These are phyloP conservation scores for Pachycephala philippinensis DNA, from an alignment of 2,113 vertebrate genomes.

Conservation along the genomic window DNA sequence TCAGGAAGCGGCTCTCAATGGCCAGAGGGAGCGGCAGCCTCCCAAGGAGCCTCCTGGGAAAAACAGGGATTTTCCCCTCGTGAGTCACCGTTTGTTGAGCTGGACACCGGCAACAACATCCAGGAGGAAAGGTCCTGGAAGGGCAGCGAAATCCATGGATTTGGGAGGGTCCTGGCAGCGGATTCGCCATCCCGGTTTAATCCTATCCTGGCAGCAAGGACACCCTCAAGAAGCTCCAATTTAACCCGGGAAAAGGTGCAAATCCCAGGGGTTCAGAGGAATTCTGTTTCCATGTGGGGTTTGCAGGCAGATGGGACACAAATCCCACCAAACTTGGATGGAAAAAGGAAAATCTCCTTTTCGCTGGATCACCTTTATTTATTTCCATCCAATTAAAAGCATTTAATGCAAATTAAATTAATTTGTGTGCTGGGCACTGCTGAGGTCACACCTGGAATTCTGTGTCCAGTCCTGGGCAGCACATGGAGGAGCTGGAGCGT, in stretches of 20 bases:
- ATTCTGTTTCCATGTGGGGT: background rate
- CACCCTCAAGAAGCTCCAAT: rapidly evolving
- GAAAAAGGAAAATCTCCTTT: background rate
- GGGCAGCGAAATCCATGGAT: rapidly evolving
- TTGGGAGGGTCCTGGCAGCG: background rate
- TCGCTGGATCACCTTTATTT: rapidly evolving
- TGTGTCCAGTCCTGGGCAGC: rapidly evolving
- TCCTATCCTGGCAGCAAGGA: rapidly evolving
- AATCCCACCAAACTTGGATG: background rate
- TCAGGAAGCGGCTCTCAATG: constrained; percentile 38
- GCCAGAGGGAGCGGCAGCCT: background rate
- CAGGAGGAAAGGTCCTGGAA: background rate
- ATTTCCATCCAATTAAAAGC: rapidly evolving
- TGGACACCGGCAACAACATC: background rate
- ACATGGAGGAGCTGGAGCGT: rapidly evolving
- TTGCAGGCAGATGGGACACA: background rate
- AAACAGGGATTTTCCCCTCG: background rate
- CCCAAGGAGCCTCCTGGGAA: background rate
- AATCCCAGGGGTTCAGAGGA: background rate
- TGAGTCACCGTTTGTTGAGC: background rate
- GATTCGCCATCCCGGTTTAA: background rate
- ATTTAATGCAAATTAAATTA: background rate
- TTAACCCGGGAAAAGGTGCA: background rate
- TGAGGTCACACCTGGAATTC: background rate
- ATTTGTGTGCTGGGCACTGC: background rate